Percentiles rank a stretch among this genome's conserved stretches.
Evolutionary conservation across 2,797 vertebrate species (phyloP).

Genomic region (Poeciliopsis paucimaculata): DNA sequence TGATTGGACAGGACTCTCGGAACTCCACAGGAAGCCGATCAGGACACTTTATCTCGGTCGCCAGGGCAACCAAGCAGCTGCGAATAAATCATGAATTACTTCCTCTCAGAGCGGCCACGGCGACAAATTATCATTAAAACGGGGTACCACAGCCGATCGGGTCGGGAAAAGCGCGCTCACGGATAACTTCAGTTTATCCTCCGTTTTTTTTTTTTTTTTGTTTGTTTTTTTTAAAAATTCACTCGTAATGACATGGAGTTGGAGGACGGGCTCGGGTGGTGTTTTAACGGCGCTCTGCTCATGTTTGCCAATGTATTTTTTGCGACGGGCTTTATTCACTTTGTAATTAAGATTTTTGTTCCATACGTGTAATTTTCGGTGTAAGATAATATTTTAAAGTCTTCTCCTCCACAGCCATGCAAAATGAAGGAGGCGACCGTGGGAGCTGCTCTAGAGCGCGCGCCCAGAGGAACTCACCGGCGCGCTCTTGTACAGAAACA

Average conservation of each 20-base stretch:
- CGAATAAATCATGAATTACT: conserved; percentile 70
- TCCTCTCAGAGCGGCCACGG: conserved; percentile 67
- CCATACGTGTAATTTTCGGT: conserved; percentile 87
- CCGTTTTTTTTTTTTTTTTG: conserved; percentile 1
- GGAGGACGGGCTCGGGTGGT: conserved; percentile 69
- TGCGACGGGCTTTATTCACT: conserved; percentile 87
- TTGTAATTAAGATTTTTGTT: conserved; percentile 85
- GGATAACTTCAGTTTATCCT: conserved; percentile 73
- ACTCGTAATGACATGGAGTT: conserved; percentile 66
- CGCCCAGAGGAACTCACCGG: conserved; percentile 59
- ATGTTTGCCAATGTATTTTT: conserved; percentile 90
- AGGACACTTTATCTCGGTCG: conserved; percentile 66
- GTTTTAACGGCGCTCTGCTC: conserved; percentile 85
- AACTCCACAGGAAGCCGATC: conserved; percentile 68
- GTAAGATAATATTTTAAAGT: conserved; percentile 95
- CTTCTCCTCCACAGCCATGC: conserved; percentile 83
- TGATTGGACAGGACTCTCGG: conserved; percentile 70
- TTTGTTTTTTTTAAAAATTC: conserved; percentile 39
- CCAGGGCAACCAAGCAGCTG: conserved; percentile 66
- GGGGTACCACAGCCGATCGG: conserved; percentile 60
- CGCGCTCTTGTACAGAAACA: conserved; percentile 54
- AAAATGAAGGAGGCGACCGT: conserved; percentile 60
- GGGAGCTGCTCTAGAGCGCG: conserved; percentile 40
- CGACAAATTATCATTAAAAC: conserved; percentile 64
- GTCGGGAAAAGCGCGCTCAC: conserved; percentile 47